Base-by-base conservation (phyloP, 2,113 vertebrate genomes). In the Mungos mungo region DNA sequence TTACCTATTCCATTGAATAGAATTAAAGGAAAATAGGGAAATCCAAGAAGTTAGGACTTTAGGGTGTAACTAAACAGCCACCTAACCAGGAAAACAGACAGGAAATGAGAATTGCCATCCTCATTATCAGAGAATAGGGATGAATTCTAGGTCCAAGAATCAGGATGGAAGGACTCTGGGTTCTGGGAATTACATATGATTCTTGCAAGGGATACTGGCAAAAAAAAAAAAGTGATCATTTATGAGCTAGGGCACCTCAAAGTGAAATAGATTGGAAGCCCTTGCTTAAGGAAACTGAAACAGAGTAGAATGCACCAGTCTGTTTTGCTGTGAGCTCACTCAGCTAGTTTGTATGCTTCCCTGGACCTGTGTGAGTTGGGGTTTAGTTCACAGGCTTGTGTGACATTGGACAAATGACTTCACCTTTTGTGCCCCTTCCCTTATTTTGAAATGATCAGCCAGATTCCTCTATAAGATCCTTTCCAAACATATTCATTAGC, bases 391-490 rank as follows among this genome's bases (percentile, higher is more conserved):
- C 27, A 86, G 69, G 63, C 4, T 54, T 47, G 9, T 13, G 23
- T 81, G 77, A 88, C 10, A 31, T 57, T 65, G 81, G 33, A 66
- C 4, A 76, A 60, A 92, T 77, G n/a, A 54, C 18, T n/a, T 90
- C 31, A 38, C 31, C 25, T 87, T 81, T 31, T 74, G 41, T 47
- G 25, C 16, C 6, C 88, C 35, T 87, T 93, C 18, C 13, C 1
- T 92, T 69, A 12, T 88, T 95, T 96, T 93, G 71, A 85, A 92
- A 95, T 89, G 29, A 57, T 85, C 15, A 27, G 21, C 16, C 45
- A 31, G 31, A 77, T 66, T 5, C 5, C 6, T n/a, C 45, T 57
- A 4, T 15, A 72, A 60, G 15, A 92, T 74, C 25, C 25, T 97
- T 89, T 52, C 25, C 4, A 81, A 87, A 57, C 21, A 29, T 45